Evolutionary conservation across 1,140 invertebrate genomes (phyloP).

Genomic region (Campoletis sonorensis): DNA sequence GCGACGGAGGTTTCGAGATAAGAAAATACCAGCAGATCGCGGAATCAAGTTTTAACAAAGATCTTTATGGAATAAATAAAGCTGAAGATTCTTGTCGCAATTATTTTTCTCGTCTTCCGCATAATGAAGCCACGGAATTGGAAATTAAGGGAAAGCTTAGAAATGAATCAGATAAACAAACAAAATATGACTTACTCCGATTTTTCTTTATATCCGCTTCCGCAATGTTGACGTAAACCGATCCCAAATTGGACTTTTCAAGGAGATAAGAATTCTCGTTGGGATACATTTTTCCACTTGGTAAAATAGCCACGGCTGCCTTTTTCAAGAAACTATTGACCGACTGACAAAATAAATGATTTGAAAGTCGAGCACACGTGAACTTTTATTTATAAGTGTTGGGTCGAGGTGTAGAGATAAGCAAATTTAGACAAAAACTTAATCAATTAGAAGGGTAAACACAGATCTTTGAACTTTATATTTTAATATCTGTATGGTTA

Average conservation of each 20-base stretch:
- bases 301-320: background rate
- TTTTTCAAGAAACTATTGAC: conserved; percentile 31
- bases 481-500: no score
- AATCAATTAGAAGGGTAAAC: no score
- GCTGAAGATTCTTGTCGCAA: no score
- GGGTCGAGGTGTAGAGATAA: background rate
- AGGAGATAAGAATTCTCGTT: conserved; percentile 31
- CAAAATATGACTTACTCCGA: background rate
- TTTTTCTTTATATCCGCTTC: background rate
- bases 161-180: background rate
- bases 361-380: conserved; percentile 4
- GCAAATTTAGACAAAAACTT: background rate
- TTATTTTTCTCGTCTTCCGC: no score
- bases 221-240: conserved; percentile 11
- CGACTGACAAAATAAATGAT: conserved; percentile 35
- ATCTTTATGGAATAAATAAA: no score
- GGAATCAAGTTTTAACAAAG: no score
- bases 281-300: conserved; percentile 8
- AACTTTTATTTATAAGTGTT: background rate
- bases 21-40: no score
- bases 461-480: no score
- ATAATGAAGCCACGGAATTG: no score
- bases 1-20: no score
- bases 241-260: background rate
- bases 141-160: no score